Conservation (phyloP, 2,888 invertebrate genomes). For the Noctuana brunneofusca region DNA sequence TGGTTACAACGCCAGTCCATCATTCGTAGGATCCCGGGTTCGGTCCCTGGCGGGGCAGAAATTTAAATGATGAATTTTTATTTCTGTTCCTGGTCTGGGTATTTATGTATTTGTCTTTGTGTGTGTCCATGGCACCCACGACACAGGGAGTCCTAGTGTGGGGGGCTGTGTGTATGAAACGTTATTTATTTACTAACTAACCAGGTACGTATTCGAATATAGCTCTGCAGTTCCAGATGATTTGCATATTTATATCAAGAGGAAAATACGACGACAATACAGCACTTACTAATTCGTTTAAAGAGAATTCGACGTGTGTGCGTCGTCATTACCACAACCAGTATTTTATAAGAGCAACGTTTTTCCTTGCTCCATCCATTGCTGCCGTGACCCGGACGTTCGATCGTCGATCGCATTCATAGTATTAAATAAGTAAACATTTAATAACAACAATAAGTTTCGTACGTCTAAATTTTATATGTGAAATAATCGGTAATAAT, state of each 20-base stretch:
- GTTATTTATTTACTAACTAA: too few species aligned
- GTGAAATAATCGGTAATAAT: background rate
- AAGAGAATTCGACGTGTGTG: conserved; percentile 14
- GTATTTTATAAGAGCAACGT: conserved; percentile 15
- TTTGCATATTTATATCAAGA: conserved; percentile 1
- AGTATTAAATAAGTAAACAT: conserved; percentile 6
- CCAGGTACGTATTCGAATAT: too few species aligned
- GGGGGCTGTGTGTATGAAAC: too few species aligned
- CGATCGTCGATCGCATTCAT: too few species aligned
- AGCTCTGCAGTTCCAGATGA: background rate
- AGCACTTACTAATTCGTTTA: conserved; percentile 25
- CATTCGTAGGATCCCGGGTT: too few species aligned
- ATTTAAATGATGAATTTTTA: too few species aligned
- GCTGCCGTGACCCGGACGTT: conserved; percentile 31
- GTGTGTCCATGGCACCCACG: too few species aligned
- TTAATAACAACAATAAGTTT: conserved; percentile 1
- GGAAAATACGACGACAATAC: conserved; percentile 20
- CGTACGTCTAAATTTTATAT: background rate
- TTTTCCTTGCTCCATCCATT: conserved; percentile 29
- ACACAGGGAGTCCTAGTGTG: too few species aligned
- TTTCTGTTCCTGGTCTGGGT: too few species aligned
- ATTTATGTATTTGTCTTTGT: too few species aligned
- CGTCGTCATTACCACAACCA: conserved; percentile 14
- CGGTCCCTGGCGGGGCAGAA: too few species aligned
- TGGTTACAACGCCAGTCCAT: too few species aligned